Percentiles rank a stretch among this genome's conserved stretches.
Evolutionary conservation across 2,888 invertebrate genomes (phyloP).

Genomic region (Harpagoxenus sublaevis): DNA sequence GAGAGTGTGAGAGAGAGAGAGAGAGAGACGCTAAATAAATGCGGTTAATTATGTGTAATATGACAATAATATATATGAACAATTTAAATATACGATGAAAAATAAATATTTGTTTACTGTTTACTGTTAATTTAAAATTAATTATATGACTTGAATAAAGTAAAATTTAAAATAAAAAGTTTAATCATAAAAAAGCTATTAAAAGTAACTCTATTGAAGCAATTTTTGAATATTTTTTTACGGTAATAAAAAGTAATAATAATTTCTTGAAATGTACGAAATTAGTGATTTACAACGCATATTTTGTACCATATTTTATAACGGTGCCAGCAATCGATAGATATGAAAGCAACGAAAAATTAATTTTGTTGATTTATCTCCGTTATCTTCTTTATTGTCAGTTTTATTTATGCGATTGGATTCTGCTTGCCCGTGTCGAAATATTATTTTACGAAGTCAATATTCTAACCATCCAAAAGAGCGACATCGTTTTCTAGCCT

Average conservation of each 20-base stretch:
- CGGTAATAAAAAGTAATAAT: not conserved
- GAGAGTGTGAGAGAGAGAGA: not conserved
- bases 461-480: not conserved
- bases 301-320: not conserved
- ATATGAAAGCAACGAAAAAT: not conserved
- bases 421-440: not conserved
- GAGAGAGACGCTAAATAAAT: not conserved
- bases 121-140: conserved; percentile 18
- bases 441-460: conserved; percentile 20
- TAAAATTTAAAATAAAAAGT: not conserved
- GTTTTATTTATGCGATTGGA: not conserved
- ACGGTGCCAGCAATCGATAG: not conserved
- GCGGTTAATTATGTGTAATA: not conserved
- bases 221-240: not conserved
- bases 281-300: not conserved
- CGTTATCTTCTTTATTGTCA: too few relatives aligned
- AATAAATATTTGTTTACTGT: conserved; percentile 2
- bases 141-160: not conserved
- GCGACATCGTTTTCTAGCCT: conserved; percentile 58
- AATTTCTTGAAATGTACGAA: not conserved
- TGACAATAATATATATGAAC: not conserved
- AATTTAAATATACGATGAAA: conserved; percentile 21
- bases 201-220: not conserved
- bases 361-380: not conserved
- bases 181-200: not conserved